Evolutionary conservation across 35 echinoderm and acorn worm genomes (phyloP).

Genomic region (Lytechinus pictus): DNA sequence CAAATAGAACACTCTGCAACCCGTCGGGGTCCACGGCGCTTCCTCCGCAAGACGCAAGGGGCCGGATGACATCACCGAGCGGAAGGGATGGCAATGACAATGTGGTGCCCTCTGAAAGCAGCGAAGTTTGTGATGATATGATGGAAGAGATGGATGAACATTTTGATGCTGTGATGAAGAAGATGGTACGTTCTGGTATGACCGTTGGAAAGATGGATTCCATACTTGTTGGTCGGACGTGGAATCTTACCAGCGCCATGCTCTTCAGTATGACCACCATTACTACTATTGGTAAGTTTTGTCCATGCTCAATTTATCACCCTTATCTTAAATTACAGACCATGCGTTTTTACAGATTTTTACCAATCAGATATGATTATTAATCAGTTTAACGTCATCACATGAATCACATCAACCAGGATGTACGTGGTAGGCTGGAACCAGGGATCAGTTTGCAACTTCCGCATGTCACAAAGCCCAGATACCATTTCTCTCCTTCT

Average conservation of each 20-base stretch:
- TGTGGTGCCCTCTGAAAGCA: neutral
- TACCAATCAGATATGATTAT: too few species aligned
- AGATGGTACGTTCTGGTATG: conserved; percentile 28
- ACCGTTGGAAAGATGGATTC: conserved; percentile 60
- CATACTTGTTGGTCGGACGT: conserved; percentile 7
- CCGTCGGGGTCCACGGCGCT: neutral
- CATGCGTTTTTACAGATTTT: too few species aligned
- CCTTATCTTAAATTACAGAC: too few species aligned
- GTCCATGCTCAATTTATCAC: neutral
- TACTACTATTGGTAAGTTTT: conserved; percentile 79
- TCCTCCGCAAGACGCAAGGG: neutral
- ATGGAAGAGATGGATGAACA: conserved; percentile 17
- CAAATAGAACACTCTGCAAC: neutral
- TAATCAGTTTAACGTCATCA: too few species aligned
- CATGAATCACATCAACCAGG: too few species aligned
- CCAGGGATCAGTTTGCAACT: too few species aligned
- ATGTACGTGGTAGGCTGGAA: too few species aligned
- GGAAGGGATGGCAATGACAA: too few species aligned
- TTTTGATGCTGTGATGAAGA: neutral
- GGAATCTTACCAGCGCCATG: conserved; percentile 70
- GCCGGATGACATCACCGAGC: neutral
- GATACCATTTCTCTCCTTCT: too few species aligned
- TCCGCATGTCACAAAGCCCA: too few species aligned
- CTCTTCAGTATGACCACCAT: conserved; percentile 82
- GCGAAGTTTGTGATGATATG: neutral